These are phyloP conservation scores for Pseudomyrmex cubaensis DNA, from an alignment of 1,140 invertebrate genomes.

Conservation along the genomic window DNA sequence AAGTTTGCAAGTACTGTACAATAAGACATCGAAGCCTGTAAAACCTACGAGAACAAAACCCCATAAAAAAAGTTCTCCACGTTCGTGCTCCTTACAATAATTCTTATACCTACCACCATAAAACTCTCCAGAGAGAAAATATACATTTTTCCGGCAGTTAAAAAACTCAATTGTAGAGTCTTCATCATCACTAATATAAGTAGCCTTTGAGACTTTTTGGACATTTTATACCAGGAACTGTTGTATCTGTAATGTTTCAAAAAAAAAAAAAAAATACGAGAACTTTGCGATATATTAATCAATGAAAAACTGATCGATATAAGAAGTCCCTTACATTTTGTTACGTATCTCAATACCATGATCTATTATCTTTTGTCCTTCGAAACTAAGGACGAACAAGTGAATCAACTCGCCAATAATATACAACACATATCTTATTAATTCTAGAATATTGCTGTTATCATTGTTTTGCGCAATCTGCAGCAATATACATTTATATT, in stretches of 20 bases:
- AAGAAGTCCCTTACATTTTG: slow-evolving; percentile 31
- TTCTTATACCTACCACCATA: background rate
- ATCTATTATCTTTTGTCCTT: slow-evolving; percentile 65
- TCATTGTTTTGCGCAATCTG: background rate
- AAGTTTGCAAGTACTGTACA: slow-evolving; percentile 26
- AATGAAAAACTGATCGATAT: too few relatives aligned
- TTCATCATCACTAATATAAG: slow-evolving; percentile 3
- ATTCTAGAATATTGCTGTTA: background rate
- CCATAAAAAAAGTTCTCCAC: background rate
- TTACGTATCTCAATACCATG: slow-evolving; percentile 51
- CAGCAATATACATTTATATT: too few relatives aligned
- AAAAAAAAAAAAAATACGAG: too few relatives aligned
- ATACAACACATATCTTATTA: slow-evolving; percentile 35
- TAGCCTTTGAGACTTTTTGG: background rate
- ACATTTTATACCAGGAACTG: slow-evolving; percentile 4
- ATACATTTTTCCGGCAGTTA: slow-evolving; percentile 11
- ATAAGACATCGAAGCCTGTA: slow-evolving; percentile 35
- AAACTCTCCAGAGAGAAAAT: slow-evolving; percentile 23
- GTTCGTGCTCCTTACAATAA: background rate
- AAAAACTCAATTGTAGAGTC: background rate
- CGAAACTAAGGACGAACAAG: slow-evolving; percentile 64
- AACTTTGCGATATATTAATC: too few relatives aligned
- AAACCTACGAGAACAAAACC: background rate
- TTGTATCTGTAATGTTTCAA: background rate
- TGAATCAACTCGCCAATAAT: slow-evolving; percentile 61